Evolutionary conservation across 2,888 invertebrate genomes (phyloP).

Genomic region (Stratiomys singularior): DNA sequence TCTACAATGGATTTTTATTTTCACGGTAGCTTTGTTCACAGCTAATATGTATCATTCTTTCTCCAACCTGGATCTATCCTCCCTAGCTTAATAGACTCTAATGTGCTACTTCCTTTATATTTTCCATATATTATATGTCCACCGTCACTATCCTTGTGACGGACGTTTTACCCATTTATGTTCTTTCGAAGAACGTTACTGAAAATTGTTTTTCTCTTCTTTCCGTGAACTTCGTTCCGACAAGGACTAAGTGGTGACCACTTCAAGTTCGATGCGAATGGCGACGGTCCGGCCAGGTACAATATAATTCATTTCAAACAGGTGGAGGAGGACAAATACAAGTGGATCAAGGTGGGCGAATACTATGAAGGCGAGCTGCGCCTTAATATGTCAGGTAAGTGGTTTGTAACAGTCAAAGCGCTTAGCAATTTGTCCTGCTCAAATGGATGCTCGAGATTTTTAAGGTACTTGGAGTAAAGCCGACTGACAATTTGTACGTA

Average conservation of each 20-base stretch:
- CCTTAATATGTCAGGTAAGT: slow-evolving; percentile 81
- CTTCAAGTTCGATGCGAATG: slow-evolving; percentile 89
- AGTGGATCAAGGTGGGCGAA: slow-evolving; percentile 89
- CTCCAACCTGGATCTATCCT: slow-evolving; percentile 11
- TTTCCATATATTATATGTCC: not conserved
- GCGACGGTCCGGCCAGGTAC: slow-evolving; percentile 94
- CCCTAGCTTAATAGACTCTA: slow-evolving; percentile 8
- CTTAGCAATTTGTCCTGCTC: not conserved
- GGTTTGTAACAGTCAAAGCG: not conserved
- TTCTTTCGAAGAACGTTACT: not conserved
- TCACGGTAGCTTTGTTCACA: not conserved
- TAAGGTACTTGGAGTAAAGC: not conserved
- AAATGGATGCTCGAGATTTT: not conserved
- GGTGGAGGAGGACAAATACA: slow-evolving; percentile 75
- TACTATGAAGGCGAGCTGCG: slow-evolving; percentile 84
- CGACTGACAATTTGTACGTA: no score
- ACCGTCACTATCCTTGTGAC: not conserved
- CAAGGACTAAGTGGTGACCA: slow-evolving; percentile 88
- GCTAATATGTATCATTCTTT: slow-evolving; percentile 18
- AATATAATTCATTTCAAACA: slow-evolving; percentile 96
- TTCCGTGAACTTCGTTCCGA: not conserved
- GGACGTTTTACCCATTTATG: not conserved
- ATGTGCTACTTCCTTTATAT: not conserved
- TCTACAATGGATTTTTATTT: no score
- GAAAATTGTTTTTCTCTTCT: not conserved